Conservation (phyloP, 2,797 vertebrate genomes). For the Mormyrus hasselquistii region DNA sequence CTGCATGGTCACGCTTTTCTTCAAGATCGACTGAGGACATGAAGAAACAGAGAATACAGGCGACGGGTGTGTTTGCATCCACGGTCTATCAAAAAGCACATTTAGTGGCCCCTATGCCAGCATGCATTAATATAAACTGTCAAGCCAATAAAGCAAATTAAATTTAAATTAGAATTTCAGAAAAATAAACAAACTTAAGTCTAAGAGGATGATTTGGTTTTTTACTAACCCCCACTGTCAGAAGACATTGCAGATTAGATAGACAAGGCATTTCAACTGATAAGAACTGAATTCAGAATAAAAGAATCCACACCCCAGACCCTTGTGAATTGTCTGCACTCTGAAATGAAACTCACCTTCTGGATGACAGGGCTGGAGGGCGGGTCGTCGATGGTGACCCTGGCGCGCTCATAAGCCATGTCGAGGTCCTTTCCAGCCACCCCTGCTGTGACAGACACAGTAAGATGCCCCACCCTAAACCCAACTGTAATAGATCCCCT, state of each 20-base stretch:
- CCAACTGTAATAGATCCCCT: background rate
- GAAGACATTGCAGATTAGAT: background rate
- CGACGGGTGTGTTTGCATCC: background rate
- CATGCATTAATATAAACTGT: background rate
- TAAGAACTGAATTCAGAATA: background rate
- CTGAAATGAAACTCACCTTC: conserved; percentile 61
- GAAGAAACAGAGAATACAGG: background rate
- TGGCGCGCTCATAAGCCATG: conserved; percentile 72
- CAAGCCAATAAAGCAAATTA: background rate
- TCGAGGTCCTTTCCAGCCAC: conserved; percentile 64
- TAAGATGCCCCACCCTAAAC: background rate
- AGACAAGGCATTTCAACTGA: background rate
- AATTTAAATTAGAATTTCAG: background rate
- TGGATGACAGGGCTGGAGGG: conserved; percentile 49
- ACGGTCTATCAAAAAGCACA: background rate
- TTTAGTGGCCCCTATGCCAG: background rate
- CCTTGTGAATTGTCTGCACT: background rate
- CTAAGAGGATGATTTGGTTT: background rate
- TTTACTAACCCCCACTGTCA: background rate
- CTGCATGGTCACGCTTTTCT: conserved; percentile 77
- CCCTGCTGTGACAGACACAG: conserved; percentile 24
- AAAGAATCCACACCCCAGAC: background rate
- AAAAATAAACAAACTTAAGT: background rate
- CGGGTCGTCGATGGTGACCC: conserved; percentile 64
- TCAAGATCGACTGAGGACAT: conserved; percentile 55